A percentile compares a stretch with the other conserved stretches of the same genome.
These are phyloP conservation scores for Ectemnius cavifrons DNA, from an alignment of 2,888 invertebrate genomes.

Conservation along the genomic window DNA sequence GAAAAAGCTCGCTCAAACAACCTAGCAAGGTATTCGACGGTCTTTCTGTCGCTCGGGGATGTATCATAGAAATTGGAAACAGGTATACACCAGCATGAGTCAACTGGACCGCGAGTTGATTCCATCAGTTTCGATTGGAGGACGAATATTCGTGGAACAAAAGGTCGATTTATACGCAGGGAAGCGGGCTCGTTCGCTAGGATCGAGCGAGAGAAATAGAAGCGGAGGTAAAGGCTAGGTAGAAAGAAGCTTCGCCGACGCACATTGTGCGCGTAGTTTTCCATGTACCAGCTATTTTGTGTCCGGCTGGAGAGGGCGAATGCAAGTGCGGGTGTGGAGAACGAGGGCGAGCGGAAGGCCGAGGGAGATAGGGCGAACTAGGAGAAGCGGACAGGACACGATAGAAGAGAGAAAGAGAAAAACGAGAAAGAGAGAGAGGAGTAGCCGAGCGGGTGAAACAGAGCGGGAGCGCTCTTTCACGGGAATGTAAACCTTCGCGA, in stretches of 20 bases:
- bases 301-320: background rate
- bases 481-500: constrained; percentile 60
- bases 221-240: background rate
- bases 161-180: background rate
- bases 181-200: background rate
- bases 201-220: background rate
- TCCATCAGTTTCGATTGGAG: too few relatives aligned
- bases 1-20: too few relatives aligned
- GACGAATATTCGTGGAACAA: background rate
- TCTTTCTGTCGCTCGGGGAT: too few relatives aligned
- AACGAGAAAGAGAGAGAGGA: too few relatives aligned
- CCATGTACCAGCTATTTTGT: constrained; percentile 5
- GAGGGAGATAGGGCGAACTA: background rate
- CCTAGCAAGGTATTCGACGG: too few relatives aligned
- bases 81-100: too few relatives aligned
- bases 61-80: too few relatives aligned
- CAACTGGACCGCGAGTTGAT: too few relatives aligned
- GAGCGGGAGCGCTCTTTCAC: constrained; percentile 45
- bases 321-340: background rate
- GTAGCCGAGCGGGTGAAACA: constrained; percentile 12
- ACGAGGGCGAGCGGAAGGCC: background rate
- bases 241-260: background rate
- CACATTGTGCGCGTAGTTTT: background rate
- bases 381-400: background rate
- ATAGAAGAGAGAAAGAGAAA: background rate